Conservation (phyloP, 2,113 vertebrate genomes). For the Rhinichthys klamathensis region DNA sequence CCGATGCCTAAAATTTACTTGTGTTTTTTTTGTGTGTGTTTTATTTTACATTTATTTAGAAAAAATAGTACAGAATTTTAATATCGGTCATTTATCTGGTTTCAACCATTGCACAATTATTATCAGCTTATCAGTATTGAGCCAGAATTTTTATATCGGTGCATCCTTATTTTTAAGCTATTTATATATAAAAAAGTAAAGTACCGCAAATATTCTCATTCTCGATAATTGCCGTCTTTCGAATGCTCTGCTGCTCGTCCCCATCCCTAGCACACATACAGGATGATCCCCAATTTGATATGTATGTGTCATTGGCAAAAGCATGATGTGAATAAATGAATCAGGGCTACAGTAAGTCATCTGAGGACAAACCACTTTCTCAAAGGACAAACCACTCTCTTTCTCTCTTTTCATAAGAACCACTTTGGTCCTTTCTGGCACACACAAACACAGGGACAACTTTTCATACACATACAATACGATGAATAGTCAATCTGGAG, state of each 20-base stretch:
- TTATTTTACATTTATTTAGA: too few species aligned
- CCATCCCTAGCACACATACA: too few species aligned
- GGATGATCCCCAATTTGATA: not conserved
- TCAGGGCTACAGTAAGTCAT: conserved; percentile 58
- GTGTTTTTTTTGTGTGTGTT: too few species aligned
- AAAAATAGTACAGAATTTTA: too few species aligned
- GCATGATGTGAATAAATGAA: conserved; percentile 69
- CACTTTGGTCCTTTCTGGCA: not conserved
- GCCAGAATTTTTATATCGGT: not conserved
- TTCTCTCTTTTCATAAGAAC: not conserved
- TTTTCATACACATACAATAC: conserved; percentile 48
- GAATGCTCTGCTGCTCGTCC: too few species aligned
- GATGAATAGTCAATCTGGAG: conserved; percentile 45
- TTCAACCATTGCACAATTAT: not conserved
- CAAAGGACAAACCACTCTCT: conserved; percentile 21
- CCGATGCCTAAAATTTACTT: too few species aligned
- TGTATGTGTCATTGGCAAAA: conserved; percentile 43
- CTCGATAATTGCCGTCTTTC: too few species aligned
- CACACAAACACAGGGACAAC: conserved; percentile 46
- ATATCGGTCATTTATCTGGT: too few species aligned
- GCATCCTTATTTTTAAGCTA: not conserved
- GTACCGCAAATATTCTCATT: not conserved
- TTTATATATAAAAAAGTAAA: not conserved
- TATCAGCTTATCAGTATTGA: not conserved
- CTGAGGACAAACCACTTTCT: conserved; percentile 39